These are phyloP conservation scores for Orchesellides sinensis DNA, from an alignment of 2,888 invertebrate species.

Conservation along the genomic window DNA sequence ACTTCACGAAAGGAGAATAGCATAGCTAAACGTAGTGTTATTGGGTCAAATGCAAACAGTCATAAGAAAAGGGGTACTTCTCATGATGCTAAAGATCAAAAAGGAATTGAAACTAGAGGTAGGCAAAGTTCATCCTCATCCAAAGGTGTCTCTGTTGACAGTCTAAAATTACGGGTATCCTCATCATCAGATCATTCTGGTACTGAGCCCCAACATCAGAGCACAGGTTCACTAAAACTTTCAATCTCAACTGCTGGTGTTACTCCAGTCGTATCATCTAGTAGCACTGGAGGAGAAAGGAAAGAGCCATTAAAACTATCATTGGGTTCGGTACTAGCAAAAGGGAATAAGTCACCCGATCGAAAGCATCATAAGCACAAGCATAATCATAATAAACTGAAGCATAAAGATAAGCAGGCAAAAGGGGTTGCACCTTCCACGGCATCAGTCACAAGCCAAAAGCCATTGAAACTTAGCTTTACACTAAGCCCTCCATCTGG, in stretches of 20 bases:
- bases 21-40: no score
- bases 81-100: slow-evolving; percentile 17
- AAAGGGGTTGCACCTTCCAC: slow-evolving; percentile 52
- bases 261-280: slow-evolving; percentile 54
- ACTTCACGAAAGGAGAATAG: slow-evolving; percentile 48
- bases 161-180: slow-evolving; percentile 48
- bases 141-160: slow-evolving; percentile 42
- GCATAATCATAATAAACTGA: slow-evolving; percentile 68
- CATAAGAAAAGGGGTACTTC: slow-evolving; percentile 48
- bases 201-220: slow-evolving; percentile 44
- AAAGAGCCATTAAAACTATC: slow-evolving; percentile 64
- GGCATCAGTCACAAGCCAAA: slow-evolving; percentile 54
- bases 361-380: slow-evolving; percentile 73
- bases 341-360: slow-evolving; percentile 65
- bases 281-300: slow-evolving; percentile 47
- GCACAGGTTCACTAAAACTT: slow-evolving; percentile 66
- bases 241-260: slow-evolving; percentile 65
- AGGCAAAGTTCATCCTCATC: slow-evolving; percentile 15
- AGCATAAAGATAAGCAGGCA: slow-evolving; percentile 70
- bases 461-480: slow-evolving; percentile 65
- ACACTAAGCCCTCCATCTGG: slow-evolving; percentile 58
- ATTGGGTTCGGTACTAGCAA: slow-evolving; percentile 60
- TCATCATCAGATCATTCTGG: slow-evolving; percentile 36
- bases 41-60: no score
- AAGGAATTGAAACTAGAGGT: slow-evolving; percentile 13